phyloP scores from a whole-genome alignment of 2,888 invertebrate species.

The Acanthoscelides obtectus region DNA sequence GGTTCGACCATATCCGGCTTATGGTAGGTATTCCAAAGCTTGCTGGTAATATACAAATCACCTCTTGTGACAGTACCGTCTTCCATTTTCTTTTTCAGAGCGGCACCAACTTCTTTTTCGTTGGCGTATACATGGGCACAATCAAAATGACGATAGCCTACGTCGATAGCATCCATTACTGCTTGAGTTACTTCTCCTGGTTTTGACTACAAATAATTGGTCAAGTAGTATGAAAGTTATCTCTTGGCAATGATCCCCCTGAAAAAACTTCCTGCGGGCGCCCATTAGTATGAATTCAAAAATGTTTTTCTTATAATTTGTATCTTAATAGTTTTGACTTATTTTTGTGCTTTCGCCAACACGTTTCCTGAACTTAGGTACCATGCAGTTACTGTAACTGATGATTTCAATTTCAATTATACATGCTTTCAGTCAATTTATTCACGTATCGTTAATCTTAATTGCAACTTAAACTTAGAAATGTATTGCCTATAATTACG shows the following conservation, averaged over 20 bases:
- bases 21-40: slow-evolving; percentile 90
- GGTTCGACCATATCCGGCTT: slow-evolving; percentile 54
- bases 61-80: slow-evolving; percentile 56
- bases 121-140: slow-evolving; percentile 69
- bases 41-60: slow-evolving; percentile 65
- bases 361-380: no score
- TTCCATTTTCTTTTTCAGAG: slow-evolving; percentile 20
- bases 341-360: no score
- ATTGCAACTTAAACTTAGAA: no score
- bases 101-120: slow-evolving; percentile 63
- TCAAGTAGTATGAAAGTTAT: slow-evolving; percentile 1
- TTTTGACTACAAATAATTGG: slow-evolving; percentile 53
- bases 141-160: slow-evolving; percentile 75
- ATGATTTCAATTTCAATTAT: no score
- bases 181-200: slow-evolving; percentile 62
- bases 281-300: no score
- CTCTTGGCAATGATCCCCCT: neutral
- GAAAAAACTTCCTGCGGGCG: no score
- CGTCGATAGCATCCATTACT: slow-evolving; percentile 66
- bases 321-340: no score
- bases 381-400: no score
- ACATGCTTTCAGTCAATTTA: no score
- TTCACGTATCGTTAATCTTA: no score
- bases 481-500: no score
- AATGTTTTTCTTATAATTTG: no score